Base-by-base conservation (phyloP, 64 coral and sea anemone genomes). In the Montipora capricornis region DNA sequence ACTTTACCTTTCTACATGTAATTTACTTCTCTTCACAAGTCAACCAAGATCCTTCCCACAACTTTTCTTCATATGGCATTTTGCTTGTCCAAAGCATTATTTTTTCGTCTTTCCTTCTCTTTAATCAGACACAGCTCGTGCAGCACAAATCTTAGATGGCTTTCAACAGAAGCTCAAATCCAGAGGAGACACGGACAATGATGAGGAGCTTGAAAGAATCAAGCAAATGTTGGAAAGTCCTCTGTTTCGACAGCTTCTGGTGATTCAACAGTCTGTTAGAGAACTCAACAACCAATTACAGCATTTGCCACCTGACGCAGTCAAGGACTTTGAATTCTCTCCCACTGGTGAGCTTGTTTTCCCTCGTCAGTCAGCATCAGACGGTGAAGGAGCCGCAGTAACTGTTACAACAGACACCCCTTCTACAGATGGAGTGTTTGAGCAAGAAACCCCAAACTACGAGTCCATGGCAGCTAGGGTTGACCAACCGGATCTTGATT, bases 271-370 rank as follows among this genome's bases (percentile, higher is more conserved):
- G 57, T 99, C 98, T 55, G 79, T 91, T 0, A 93, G 89, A 64
- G 88, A 96, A 68, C 95, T 99, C 0, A 95, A 99, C 69, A 87
- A 81, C 57, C 88, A 96, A 44, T 68, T 96, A 19, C 44, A 91
- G n/a, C 73, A 82, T 26, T 78, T 80, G 59, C 91, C 95, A 62
- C 81, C 73, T 24, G 95, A 89, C 5, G 61, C 79, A 12, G 61
- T 96, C 6, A 96, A 95, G 11, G 95, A 96, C 80, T 99, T 99
- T 90, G 98, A 99, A 49, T 99, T 99, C 80, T 88, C 95, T 2
- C 92, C 92, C 19, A 94, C 85, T 26, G 98, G 98, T 49, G 95
- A 96, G 73, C 80, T 99, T 49, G 70, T 99, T 64, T 92, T 96
- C 49, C 85, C 92, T 17, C 82, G 82, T 20, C 91, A 96, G 46